A percentile compares a stretch with the other conserved stretches of the same genome.
Evolutionary conservation across 1,140 invertebrate genomes (phyloP).

Genomic region (Amyelois transitella): DNA sequence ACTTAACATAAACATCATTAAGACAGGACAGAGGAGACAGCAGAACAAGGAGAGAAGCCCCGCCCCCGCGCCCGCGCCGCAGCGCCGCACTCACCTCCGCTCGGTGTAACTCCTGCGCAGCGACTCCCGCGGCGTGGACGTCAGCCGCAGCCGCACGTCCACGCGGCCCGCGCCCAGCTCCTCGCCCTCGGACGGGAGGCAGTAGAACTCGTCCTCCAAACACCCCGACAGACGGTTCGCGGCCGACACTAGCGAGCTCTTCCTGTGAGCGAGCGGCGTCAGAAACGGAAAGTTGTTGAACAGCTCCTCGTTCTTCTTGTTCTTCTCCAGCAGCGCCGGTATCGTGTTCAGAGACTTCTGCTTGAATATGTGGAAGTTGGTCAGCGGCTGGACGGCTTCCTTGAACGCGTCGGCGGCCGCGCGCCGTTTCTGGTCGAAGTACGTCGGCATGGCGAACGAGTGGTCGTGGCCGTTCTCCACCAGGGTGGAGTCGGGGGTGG

Average conservation of each 20-base stretch:
- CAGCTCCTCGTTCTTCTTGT: conserved; percentile 50
- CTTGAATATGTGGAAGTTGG: conserved; percentile 69
- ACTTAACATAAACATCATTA: neutral
- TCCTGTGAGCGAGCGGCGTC: conserved; percentile 70
- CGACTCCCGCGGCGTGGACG: conserved; percentile 37
- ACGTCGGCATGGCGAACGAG: conserved; percentile 64
- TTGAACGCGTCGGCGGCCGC: conserved; percentile 42
- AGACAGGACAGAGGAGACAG: conserved; percentile 1
- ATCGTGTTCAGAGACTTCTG: conserved; percentile 71
- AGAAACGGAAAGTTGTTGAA: conserved; percentile 72
- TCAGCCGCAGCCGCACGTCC: conserved; percentile 47
- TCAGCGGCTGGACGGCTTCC: conserved; percentile 56
- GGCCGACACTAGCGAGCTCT: conserved; percentile 52
- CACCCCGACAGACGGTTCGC: conserved; percentile 55
- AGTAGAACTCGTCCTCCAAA: conserved; percentile 68
- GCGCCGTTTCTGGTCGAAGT: conserved; percentile 64
- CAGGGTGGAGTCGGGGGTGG: conserved; percentile 52
- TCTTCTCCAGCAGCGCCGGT: conserved; percentile 53
- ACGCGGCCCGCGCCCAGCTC: conserved; percentile 26
- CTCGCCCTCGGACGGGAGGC: conserved; percentile 58
- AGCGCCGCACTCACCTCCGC: conserved; percentile 47
- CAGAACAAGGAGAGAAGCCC: neutral
- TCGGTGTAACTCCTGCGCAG: conserved; percentile 54
- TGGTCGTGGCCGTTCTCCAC: conserved; percentile 32
- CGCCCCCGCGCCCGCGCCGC: conserved; percentile 12